phyloP scores from a whole-genome alignment of 1,140 invertebrate species.

The Triops longicaudatus region DNA sequence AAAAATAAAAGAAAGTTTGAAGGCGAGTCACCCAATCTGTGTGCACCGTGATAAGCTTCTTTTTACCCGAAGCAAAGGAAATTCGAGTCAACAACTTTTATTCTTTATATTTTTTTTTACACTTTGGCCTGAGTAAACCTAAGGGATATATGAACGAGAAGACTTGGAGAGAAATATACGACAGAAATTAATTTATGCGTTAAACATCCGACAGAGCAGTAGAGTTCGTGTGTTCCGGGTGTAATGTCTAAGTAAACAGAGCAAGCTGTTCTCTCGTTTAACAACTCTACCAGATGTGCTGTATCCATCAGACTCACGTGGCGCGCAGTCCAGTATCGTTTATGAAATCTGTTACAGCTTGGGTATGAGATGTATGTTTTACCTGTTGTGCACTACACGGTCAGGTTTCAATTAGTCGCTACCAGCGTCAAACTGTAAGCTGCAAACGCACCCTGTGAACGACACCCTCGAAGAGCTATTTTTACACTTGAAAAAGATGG shows the following conservation, averaged over 20 bases:
- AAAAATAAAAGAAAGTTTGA: not conserved
- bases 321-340: not conserved
- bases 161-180: not conserved
- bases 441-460: not conserved
- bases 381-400: not conserved
- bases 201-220: not conserved
- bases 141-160: not conserved
- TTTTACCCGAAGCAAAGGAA: not conserved
- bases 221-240: not conserved
- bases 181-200: not conserved
- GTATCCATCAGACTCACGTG: not conserved
- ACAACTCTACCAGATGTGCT: not conserved
- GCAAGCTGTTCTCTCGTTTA: not conserved
- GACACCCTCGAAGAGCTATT: not conserved
- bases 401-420: not conserved
- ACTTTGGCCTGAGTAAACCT: not conserved
- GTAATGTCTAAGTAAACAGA: not conserved
- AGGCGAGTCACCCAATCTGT: not conserved
- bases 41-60: constrained; percentile 1
- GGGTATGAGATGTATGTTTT: not conserved
- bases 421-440: not conserved
- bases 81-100: not conserved
- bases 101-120: not conserved
- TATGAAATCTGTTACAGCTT: not conserved
- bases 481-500: not conserved